Conservation (phyloP, 2,113 vertebrate species). For the Tapirus terrestris region DNA sequence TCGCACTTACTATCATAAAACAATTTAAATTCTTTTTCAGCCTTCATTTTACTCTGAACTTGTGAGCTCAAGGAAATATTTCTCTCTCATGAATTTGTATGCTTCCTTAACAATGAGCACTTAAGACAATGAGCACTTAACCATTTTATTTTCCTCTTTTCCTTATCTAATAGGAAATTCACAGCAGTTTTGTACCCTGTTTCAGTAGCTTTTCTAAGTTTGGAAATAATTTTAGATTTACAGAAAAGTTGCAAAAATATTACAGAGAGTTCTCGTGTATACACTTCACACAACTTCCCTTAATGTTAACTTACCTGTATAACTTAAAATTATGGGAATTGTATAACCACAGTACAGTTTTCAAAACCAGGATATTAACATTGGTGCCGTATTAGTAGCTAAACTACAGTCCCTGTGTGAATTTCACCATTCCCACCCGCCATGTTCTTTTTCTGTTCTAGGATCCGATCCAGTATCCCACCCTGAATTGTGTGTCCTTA, state of each 20-base stretch:
- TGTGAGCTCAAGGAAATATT: background rate
- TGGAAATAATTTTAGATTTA: conserved; percentile 56
- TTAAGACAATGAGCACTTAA: background rate
- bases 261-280: background rate
- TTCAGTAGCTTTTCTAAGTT: conserved; percentile 48
- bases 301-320: conserved; percentile 27
- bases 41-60: conserved; percentile 43
- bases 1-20: conserved; percentile 23
- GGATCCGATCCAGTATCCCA: background rate
- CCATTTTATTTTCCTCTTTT: conserved; percentile 47
- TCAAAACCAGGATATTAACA: background rate
- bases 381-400: background rate
- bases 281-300: background rate
- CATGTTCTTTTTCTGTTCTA: background rate
- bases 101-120: background rate
- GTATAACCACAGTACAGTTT: background rate
- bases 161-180: conserved; percentile 18
- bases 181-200: background rate
- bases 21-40: conserved; percentile 26
- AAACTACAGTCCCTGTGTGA: conserved; percentile 5
- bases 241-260: background rate
- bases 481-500: background rate
- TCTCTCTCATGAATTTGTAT: conserved; percentile 38
- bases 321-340: conserved; percentile 24
- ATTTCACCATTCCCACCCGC: background rate